A percentile compares a stretch with the other conserved stretches of the same genome.
Conservation (phyloP, 2,113 vertebrate genomes). For the Xiphorhynchus elegans region DNA sequence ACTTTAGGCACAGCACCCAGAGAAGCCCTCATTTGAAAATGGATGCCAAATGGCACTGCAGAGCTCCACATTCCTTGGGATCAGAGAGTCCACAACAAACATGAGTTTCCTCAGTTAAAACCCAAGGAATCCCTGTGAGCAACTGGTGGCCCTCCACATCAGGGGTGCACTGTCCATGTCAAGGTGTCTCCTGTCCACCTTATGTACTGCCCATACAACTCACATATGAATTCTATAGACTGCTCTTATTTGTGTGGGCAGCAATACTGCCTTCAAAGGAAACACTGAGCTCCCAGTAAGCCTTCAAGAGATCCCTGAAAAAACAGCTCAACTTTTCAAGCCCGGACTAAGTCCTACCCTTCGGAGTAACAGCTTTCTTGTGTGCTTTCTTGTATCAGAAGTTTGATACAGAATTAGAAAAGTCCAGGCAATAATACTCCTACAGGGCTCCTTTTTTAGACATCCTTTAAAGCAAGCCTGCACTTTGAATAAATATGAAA, state of each 20-base stretch:
- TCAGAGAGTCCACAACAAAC: background rate
- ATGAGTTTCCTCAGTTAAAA: background rate
- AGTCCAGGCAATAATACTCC: background rate
- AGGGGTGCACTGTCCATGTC: background rate
- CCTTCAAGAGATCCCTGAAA: background rate
- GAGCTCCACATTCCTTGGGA: background rate
- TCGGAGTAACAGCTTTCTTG: background rate
- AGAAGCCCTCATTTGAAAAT: background rate
- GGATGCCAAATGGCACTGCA: background rate
- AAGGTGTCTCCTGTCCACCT: background rate
- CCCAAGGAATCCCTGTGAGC: background rate
- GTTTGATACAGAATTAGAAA: background rate
- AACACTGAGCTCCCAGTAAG: background rate
- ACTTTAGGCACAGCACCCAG: background rate
- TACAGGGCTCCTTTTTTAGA: background rate
- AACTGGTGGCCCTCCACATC: background rate
- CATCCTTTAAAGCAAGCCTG: background rate
- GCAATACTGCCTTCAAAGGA: background rate
- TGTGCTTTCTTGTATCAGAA: fast-evolving
- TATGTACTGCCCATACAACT: fast-evolving
- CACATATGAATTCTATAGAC: background rate
- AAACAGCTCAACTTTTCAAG: background rate
- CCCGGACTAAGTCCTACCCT: background rate
- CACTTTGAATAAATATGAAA: slow-evolving; percentile 5
- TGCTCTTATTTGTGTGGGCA: background rate